Percentiles rank a stretch among this genome's conserved stretches.
Conservation (phyloP, 2,888 invertebrate species). For the Brachyptera putata region DNA sequence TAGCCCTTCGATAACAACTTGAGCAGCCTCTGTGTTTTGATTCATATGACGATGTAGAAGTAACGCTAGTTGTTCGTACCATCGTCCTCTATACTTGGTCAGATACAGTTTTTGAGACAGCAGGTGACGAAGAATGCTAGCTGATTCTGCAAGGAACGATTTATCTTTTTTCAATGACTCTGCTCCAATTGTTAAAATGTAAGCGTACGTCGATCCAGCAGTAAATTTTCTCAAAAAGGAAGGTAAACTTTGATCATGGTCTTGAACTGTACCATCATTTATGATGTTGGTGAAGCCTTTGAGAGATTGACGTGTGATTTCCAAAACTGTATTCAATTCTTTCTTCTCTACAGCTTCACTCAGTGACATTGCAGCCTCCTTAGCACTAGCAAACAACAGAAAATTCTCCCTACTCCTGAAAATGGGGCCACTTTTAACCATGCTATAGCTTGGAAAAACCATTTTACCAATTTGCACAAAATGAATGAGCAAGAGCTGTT, state of each 20-base stretch:
- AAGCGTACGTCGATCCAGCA: conserved; percentile 48
- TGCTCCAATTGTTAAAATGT: conserved; percentile 45
- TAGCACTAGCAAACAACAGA: not conserved
- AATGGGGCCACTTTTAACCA: conserved; percentile 4
- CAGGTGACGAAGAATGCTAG: conserved; percentile 50
- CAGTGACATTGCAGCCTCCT: not conserved
- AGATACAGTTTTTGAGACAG: conserved; percentile 50
- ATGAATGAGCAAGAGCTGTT: conserved; percentile 12
- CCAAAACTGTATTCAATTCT: conserved; percentile 24
- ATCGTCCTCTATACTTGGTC: conserved; percentile 48
- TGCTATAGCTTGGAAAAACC: conserved; percentile 13
- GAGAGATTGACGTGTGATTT: conserved; percentile 39
- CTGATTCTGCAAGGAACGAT: conserved; percentile 43
- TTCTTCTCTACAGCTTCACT: conserved; percentile 25
- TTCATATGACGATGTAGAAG: conserved; percentile 55
- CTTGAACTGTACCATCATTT: not conserved
- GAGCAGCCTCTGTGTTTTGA: conserved; percentile 44
- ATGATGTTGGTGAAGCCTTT: conserved; percentile 42
- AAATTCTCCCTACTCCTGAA: conserved; percentile 10
- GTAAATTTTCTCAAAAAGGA: conserved; percentile 56
- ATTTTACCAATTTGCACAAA: conserved; percentile 19
- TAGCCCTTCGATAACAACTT: conserved; percentile 48
- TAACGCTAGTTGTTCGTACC: conserved; percentile 60
- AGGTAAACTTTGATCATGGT: conserved; percentile 42
- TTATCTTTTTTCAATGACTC: conserved; percentile 45